Base-by-base conservation (phyloP, 2,888 invertebrate species). In the Beris chalybata region DNA sequence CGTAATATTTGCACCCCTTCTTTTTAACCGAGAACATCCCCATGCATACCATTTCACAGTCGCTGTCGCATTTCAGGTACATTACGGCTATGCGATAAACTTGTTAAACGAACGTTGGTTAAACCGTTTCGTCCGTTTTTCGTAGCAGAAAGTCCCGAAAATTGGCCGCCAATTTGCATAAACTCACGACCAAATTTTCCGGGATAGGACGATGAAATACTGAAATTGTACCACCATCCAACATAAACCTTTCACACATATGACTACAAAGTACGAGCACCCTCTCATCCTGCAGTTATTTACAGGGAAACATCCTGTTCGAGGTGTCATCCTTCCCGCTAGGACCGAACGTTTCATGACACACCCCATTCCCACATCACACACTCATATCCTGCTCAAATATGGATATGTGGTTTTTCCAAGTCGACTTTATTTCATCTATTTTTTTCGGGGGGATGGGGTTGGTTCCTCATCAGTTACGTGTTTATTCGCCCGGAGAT, bases 401-500 rank as follows among this genome's bases (percentile, higher is more conserved):
- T 38, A 38, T 7, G 38, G 38, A 48, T 12, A 22, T 48, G 22
- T 12, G 22, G 22, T 9, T 48, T 22, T 22, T 22, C 22, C 22
- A 22, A 22, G 22, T 22, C 22, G 22, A 22, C 22, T 22, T 22
- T 22, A 22, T 22, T 22, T 22, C 22, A 22, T 22, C 3, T 38
- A 38, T 38, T 38, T 38, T 38, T 38, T 38, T 38, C 3, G 38
- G 38, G 38, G 38, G 38, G 5, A 38, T 38, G 9, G 22, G 38
- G 38, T 5, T 5, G 38, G 5, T 7, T 38, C 5, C 22, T 12
- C 15, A 6, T 3, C 5, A 48, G 5, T 6, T 48, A 22, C 48
- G 13, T 55, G 55, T 55, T 38, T 55, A 55, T 55, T 32, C 32
- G n/a, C n/a, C 57, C 29, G 57, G 13, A 47, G 48, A 48, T 48